Conservation (phyloP, 2,113 vertebrate genomes). For the Sinocyclocheilus anshuiensis region DNA sequence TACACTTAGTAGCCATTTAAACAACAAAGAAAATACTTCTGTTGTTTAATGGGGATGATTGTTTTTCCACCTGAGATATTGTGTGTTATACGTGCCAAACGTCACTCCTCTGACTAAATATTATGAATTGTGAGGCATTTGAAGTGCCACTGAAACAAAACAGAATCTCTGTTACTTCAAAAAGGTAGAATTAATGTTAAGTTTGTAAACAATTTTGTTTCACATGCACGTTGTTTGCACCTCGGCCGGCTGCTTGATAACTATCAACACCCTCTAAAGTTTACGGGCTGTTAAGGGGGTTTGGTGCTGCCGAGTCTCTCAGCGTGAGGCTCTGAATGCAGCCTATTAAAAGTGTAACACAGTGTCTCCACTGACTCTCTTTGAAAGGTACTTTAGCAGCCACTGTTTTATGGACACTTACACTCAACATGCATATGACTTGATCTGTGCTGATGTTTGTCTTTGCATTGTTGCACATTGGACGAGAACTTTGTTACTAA, state of each 20-base stretch:
- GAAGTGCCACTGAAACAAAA: background rate
- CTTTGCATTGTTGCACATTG: background rate
- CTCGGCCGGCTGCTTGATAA: constrained; percentile 14
- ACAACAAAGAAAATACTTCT: background rate
- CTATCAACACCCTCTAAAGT: constrained; percentile 23
- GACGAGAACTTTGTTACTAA: background rate
- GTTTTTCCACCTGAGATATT: background rate
- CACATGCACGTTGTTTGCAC: constrained; percentile 8
- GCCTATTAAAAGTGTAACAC: constrained; percentile 25
- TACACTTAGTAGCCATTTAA: background rate
- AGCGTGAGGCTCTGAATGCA: constrained; percentile 1
- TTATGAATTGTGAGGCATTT: background rate
- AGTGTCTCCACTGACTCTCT: background rate
- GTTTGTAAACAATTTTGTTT: background rate
- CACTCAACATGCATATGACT: background rate
- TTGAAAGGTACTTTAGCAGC: constrained; percentile 22
- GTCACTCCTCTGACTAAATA: background rate
- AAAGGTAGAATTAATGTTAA: background rate
- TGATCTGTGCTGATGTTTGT: background rate
- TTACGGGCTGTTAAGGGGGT: constrained; percentile 38
- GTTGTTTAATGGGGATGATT: background rate
- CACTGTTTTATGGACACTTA: constrained; percentile 35
- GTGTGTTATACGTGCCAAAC: background rate
- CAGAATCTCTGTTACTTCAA: background rate
- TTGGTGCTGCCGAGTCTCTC: background rate